Conservation (phyloP, 2,113 vertebrate genomes). For the Asarcornis scutulata region DNA sequence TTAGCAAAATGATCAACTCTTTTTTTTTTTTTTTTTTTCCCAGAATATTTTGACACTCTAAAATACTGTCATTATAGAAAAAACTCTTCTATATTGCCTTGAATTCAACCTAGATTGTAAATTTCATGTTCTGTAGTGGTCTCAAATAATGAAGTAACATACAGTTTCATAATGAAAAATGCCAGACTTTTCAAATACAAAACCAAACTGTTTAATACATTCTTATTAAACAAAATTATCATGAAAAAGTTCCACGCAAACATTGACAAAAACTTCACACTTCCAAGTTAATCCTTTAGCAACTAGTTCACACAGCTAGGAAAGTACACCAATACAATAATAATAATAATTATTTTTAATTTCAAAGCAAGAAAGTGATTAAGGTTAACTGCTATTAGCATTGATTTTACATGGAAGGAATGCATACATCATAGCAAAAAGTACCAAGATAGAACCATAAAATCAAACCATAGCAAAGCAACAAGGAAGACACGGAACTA, state of each 20-base stretch:
- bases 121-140: not conserved
- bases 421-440: not conserved
- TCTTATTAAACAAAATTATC: not conserved
- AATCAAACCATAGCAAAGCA: not conserved
- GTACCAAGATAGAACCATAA: not conserved
- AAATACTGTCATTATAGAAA: not conserved
- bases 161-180: not conserved
- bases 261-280: not conserved
- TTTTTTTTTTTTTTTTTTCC: too few relatives aligned
- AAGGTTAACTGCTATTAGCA: not conserved
- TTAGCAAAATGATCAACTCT: not conserved
- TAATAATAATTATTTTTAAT: not conserved
- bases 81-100: not conserved
- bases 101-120: not conserved
- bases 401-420: not conserved
- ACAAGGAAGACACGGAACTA: not conserved
- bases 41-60: not conserved
- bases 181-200: not conserved
- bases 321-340: not conserved
- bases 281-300: not conserved
- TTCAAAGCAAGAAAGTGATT: not conserved
- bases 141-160: not conserved
- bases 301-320: not conserved
- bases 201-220: not conserved
- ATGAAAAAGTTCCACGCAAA: not conserved